A percentile compares a stretch with the other conserved stretches of the same genome.
These are phyloP conservation scores for Ctenicera cuprea DNA, from an alignment of 2,888 invertebrate genomes.

Conservation along the genomic window DNA sequence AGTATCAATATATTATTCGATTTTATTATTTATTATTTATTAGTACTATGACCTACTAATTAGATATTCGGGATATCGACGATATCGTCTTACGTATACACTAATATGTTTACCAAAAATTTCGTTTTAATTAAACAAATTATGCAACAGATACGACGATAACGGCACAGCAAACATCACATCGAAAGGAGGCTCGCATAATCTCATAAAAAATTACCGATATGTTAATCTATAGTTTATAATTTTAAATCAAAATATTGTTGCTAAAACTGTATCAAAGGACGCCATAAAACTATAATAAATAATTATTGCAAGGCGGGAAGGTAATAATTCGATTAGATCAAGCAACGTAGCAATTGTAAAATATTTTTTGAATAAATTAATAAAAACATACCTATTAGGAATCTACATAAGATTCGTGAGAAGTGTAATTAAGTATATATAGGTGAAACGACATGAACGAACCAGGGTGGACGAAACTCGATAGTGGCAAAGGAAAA, in stretches of 20 bases:
- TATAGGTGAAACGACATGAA: no score
- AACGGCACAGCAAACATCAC: constrained; percentile 11
- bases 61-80: constrained; percentile 40
- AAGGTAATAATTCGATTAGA: no score
- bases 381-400: no score
- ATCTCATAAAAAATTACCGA: neutral
- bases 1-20: constrained; percentile 52
- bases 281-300: neutral
- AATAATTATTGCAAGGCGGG: no score
- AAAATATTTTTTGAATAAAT: no score
- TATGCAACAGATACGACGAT: constrained; percentile 34
- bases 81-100: constrained; percentile 31
- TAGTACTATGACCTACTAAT: constrained; percentile 53
- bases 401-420: no score
- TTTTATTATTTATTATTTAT: constrained; percentile 52
- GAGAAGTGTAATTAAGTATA: no score
- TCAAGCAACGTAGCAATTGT: no score
- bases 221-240: neutral
- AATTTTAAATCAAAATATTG: neutral
- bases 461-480: no score
- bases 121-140: constrained; percentile 31
- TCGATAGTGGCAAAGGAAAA: no score
- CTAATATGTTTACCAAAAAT: constrained; percentile 29
- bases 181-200: neutral
- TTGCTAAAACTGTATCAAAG: neutral